Evolutionary conservation across 2,888 invertebrate species (phyloP), one percentile per base, ranked within the genome.

Genomic region (Sialis fuliginosa): DNA sequence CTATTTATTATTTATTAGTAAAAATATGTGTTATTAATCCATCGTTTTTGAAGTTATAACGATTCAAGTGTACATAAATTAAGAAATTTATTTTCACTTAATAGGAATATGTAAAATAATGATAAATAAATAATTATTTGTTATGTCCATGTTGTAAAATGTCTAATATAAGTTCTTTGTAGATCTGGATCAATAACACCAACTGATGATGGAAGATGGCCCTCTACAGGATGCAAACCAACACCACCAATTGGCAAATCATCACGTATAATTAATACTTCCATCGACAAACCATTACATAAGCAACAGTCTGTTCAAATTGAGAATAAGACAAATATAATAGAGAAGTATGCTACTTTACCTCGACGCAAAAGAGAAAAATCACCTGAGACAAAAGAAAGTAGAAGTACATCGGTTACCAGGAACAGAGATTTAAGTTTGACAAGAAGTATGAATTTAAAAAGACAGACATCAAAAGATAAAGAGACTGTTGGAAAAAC

Each of bases 341-440:
- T 79, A 8, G 85, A 84, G 57, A 79, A 81, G 54, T 86, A 81
- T 55, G 86, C 81, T 6, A 88, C 88, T 0, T 61, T 88, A 39
- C 87, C 88, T 0, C 72, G 88, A 37, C 70, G 84, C 47, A 70
- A 78, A 51, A 77, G 79, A 53, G 81, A 80, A 46, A 75, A 72
- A 52, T 76, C 76, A 2, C 69, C 54, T 39, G 52, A 7, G 32
- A 22, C 44, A 48, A 62, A 64, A 6, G 46, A 34, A 37, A 42
- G 34, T 31, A 22, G 49, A 13, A 51, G 49, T 10, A 40, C 46
- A 44, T 48, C 70, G 1, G 35, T 10, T 9, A 12, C 31, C 10
- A 34, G 42, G 4, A 47, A 42, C 30, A 63, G 72, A 30, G 71
- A 72, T 45, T 56, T 60, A 13, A 64, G 70, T 44, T 60, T 71